Base-by-base conservation (phyloP, 2,113 vertebrate species). In the Clarias gariepinus region DNA sequence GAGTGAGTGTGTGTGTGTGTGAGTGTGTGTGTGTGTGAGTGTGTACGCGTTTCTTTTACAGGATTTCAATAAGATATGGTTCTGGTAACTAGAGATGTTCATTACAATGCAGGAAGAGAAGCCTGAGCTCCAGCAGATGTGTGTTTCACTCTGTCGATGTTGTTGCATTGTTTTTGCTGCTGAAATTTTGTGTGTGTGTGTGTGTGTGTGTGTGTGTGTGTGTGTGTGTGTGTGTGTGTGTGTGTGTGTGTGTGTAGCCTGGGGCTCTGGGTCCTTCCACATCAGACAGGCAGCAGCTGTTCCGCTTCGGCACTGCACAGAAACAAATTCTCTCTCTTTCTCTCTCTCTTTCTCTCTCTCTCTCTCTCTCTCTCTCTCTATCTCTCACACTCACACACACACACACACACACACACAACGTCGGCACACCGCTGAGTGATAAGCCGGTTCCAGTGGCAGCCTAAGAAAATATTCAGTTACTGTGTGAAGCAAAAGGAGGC, bases 231-330 rank as follows among this genome's bases (percentile, higher is more conserved):
- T 77, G n/a, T n/a, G 63, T 30, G 19, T 11, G 69, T 11, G 63
- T 63, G 78, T 68, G 68, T 47, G 53, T 60, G 73, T 47, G 21
- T 69, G 63, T 81, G 36, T 66, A 86, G 78, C 78, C 78, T 23
- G 58, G 28, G 61, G 68, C 76, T 80, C 57, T 79, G 63, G 81
- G 21, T 88, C 28, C 57, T 84, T 81, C 36, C 69, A 74, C 84
- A 85, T 87, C 61, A 41, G 76, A 76, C 82, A 87, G 58, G 57
- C 82, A 85, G 79, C 86, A 87, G 78, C 86, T 89, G 86, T 64
- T 87, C 81, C 82, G 74, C 79, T 78, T 33, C 55, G 33, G 79
- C 36, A 53, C 63, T 9, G 21, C n/a, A 57, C 25, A 77, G 15
- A 61, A 52, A 61, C 61, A 33, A 52, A 33, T 15, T 9, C 55